These are phyloP conservation scores for Trissonchulus latispiculum DNA, from an alignment of 2,888 invertebrate genomes.

Conservation along the genomic window DNA sequence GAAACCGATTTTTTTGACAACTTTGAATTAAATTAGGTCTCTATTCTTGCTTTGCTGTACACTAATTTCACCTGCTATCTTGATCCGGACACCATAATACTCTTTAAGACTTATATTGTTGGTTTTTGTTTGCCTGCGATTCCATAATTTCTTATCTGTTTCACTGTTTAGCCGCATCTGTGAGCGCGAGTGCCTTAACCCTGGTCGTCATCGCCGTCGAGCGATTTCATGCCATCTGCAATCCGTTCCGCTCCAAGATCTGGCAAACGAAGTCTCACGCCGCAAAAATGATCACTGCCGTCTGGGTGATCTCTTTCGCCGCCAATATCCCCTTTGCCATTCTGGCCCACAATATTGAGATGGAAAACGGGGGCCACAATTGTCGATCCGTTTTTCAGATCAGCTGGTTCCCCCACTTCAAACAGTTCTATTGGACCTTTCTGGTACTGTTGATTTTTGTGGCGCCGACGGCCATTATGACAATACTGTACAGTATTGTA, in stretches of 20 bases:
- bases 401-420: slow-evolving; percentile 51
- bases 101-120: too few relatives aligned
- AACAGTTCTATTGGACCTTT: slow-evolving; percentile 31
- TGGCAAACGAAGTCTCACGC: slow-evolving; percentile 58
- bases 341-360: slow-evolving; percentile 31
- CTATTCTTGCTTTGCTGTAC: too few relatives aligned
- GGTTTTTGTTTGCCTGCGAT: too few relatives aligned
- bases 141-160: too few relatives aligned
- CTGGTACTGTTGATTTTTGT: slow-evolving; percentile 58
- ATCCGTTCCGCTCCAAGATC: slow-evolving; percentile 60
- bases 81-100: too few relatives aligned
- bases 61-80: too few relatives aligned
- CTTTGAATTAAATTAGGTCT: too few relatives aligned
- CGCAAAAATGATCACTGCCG: slow-evolving; percentile 58
- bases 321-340: slow-evolving; percentile 50
- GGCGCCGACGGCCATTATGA: slow-evolving; percentile 64
- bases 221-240: slow-evolving; percentile 67
- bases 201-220: slow-evolving; percentile 66
- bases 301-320: slow-evolving; percentile 58
- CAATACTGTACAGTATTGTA: slow-evolving; percentile 39
- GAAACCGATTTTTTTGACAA: too few relatives aligned
- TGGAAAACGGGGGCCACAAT: slow-evolving; percentile 25
- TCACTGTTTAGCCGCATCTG: slow-evolving; percentile 58
- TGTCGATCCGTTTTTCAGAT: not conserved
- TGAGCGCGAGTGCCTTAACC: slow-evolving; percentile 66